Evolutionary conservation across 2,888 invertebrate genomes (phyloP).

Genomic region (Bombylius major): DNA sequence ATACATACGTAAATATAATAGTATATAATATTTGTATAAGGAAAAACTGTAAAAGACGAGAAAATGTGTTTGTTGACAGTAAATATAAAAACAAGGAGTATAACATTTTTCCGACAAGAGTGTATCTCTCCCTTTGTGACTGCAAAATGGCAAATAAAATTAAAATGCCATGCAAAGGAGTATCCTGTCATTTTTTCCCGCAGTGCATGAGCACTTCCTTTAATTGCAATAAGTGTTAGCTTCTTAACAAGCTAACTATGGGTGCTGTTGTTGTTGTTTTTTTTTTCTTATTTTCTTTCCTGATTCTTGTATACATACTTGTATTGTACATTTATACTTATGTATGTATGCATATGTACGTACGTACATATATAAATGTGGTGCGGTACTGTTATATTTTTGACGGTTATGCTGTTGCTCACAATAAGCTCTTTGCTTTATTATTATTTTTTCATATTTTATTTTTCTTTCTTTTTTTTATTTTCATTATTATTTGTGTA

Average conservation of each 20-base stretch:
- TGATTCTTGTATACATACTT: no score
- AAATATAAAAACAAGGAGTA: slow-evolving; percentile 1
- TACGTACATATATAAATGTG: background rate
- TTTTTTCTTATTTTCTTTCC: no score
- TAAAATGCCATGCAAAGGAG: slow-evolving; percentile 10
- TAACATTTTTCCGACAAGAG: slow-evolving; percentile 1
- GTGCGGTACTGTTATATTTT: no score
- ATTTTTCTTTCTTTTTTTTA: no score
- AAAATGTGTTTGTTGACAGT: slow-evolving; percentile 2
- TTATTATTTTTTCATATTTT: no score
- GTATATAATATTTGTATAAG: background rate
- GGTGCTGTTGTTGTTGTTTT: background rate
- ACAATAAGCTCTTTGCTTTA: no score
- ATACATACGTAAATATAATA: no score
- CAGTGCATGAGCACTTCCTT: slow-evolving; percentile 8
- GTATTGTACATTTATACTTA: background rate
- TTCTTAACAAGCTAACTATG: background rate
- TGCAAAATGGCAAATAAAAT: slow-evolving; percentile 12
- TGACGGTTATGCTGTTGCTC: no score
- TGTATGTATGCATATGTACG: background rate
- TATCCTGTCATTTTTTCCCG: slow-evolving; percentile 5
- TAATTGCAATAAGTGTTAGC: slow-evolving; percentile 7
- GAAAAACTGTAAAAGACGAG: background rate
- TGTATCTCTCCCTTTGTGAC: slow-evolving; percentile 2
- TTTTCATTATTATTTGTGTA: no score